Percentiles rank a stretch among this genome's conserved stretches.
These are phyloP conservation scores for Loxodonta africana DNA, from an alignment of 2,113 vertebrate genomes.

Conservation along the genomic window DNA sequence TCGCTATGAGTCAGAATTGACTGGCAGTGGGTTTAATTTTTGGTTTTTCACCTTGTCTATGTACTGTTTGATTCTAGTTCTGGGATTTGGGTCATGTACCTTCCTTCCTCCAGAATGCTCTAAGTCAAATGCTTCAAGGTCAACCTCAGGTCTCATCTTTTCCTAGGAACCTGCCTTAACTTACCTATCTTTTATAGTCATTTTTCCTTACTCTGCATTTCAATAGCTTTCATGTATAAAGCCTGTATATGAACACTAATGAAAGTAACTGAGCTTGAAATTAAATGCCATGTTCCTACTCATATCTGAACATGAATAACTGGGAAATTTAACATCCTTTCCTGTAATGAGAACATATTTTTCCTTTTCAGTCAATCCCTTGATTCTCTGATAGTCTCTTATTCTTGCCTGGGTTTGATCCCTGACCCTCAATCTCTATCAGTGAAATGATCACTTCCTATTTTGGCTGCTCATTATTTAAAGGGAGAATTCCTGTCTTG, in stretches of 20 bases:
- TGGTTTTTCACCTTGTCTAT: neutral
- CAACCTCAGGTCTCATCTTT: neutral
- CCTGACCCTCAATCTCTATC: neutral
- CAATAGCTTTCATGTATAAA: neutral
- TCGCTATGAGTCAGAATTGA: too few relatives aligned
- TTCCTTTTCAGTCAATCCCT: neutral
- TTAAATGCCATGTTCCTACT: neutral
- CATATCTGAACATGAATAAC: neutral
- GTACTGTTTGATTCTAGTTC: slow-evolving; percentile 8
- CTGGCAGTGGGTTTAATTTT: too few relatives aligned
- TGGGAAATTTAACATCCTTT: neutral
- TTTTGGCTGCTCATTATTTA: neutral
- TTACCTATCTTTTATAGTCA: slow-evolving; percentile 1
- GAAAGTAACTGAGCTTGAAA: neutral
- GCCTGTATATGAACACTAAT: neutral
- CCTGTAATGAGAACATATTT: neutral
- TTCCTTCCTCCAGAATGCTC: neutral
- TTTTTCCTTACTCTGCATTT: slow-evolving; percentile 6
- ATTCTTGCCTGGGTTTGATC: neutral
- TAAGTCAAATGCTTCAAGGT: slow-evolving; percentile 43
- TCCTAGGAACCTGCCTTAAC: neutral
- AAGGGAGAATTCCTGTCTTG: neutral
- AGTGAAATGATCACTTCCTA: neutral
- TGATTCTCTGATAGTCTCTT: neutral
- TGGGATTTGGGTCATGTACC: neutral